These are phyloP conservation scores for Leptestheria dahalacensis DNA, from an alignment of 1,140 invertebrate species.

Conservation along the genomic window DNA sequence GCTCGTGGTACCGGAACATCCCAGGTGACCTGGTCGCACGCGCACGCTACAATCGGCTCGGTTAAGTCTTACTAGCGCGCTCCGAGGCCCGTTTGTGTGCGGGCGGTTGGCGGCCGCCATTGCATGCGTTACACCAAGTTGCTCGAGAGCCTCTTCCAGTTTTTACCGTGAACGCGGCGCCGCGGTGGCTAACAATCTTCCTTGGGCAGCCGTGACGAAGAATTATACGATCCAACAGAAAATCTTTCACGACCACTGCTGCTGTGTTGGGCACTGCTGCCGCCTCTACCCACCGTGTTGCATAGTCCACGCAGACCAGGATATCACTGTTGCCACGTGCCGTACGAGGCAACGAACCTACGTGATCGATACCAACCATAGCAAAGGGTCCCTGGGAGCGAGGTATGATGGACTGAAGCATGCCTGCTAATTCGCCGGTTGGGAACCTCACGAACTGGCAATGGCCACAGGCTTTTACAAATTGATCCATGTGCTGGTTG, in stretches of 20 bases:
- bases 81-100: constrained; percentile 20
- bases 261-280: constrained; percentile 19
- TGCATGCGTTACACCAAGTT: constrained; percentile 8
- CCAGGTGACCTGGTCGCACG: constrained; percentile 23
- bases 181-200: constrained; percentile 18
- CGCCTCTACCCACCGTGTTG: constrained; percentile 23
- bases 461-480: constrained; percentile 16
- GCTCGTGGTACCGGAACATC: constrained; percentile 21
- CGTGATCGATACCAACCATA: constrained; percentile 24
- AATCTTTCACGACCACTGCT: constrained; percentile 21
- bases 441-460: constrained; percentile 20
- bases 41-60: constrained; percentile 5
- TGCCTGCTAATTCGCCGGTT: background rate
- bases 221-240: constrained; percentile 20
- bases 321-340: constrained; percentile 23
- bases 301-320: constrained; percentile 22
- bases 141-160: constrained; percentile 3
- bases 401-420: constrained; percentile 11
- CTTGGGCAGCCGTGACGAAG: constrained; percentile 18
- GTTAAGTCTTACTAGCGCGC: constrained; percentile 17
- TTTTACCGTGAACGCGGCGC: constrained; percentile 15
- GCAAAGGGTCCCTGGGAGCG: constrained; percentile 19
- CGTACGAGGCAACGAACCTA: constrained; percentile 21
- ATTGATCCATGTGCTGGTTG: constrained; percentile 11
- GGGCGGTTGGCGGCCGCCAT: constrained; percentile 8